A percentile compares a stretch with the other conserved stretches of the same genome.
Evolutionary conservation across 2,797 vertebrate genomes (phyloP).

Genomic region (Graptemys geographica): DNA sequence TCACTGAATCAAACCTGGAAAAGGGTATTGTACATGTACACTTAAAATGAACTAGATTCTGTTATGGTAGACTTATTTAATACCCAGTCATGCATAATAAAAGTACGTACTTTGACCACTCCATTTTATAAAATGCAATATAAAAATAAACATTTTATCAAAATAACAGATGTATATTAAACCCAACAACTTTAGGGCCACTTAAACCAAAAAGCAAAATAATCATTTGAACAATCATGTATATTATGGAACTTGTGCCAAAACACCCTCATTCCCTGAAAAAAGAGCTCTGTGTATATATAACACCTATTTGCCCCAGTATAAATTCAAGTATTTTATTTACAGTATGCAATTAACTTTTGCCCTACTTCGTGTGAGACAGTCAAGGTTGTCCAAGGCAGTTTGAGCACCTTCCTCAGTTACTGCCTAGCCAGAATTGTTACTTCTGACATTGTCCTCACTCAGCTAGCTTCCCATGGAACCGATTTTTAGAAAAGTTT

Average conservation of each 20-base stretch:
- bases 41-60: constrained; percentile 29
- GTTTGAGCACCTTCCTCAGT: neutral
- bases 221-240: constrained; percentile 33
- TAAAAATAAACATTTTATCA: constrained; percentile 85
- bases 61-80: constrained; percentile 70
- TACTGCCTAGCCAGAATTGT: neutral
- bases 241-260: constrained; percentile 41
- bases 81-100: constrained; percentile 80
- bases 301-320: constrained; percentile 50
- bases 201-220: constrained; percentile 72
- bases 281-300: constrained; percentile 28
- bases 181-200: constrained; percentile 62
- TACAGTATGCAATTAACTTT: constrained; percentile 39
- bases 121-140: constrained; percentile 84
- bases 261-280: constrained; percentile 29
- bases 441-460: neutral
- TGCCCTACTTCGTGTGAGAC: neutral
- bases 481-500: neutral
- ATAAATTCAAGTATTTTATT: constrained; percentile 72
- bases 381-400: neutral
- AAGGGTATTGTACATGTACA: neutral
- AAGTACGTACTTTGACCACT: constrained; percentile 77
- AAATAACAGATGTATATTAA: constrained; percentile 75
- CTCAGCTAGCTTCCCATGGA: neutral
- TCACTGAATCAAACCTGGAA: neutral